phyloP scores from a whole-genome alignment of 35 echinoderm and acorn worm genomes.

The Ptychodera flava region DNA sequence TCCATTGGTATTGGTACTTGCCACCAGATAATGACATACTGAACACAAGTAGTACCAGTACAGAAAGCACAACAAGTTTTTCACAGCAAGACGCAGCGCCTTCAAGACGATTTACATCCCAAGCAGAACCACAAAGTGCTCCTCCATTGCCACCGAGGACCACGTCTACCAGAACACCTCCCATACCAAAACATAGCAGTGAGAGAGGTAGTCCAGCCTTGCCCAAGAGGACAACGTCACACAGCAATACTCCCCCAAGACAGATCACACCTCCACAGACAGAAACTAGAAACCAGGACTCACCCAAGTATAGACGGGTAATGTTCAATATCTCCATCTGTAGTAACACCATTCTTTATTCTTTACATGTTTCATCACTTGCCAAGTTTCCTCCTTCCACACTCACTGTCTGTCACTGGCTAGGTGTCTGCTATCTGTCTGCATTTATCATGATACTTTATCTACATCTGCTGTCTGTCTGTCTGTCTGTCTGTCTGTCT shows the following conservation, averaged over 20 bases:
- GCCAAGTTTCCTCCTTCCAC: no score
- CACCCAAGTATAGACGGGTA: neutral
- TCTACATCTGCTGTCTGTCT: no score
- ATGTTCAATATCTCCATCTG: no score
- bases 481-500: no score
- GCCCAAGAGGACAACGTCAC: neutral
- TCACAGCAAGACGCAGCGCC: neutral
- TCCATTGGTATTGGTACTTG: no score
- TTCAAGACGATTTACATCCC: neutral
- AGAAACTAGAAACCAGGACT: neutral
- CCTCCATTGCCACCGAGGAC: neutral
- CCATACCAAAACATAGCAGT: neutral
- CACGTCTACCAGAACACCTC: neutral
- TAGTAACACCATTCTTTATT: no score
- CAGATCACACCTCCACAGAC: neutral
- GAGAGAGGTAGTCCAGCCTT: neutral
- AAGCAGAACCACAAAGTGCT: neutral
- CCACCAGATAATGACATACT: neutral
- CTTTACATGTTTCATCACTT: no score
- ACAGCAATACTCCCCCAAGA: neutral
- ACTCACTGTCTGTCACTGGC: no score
- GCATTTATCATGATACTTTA: no score
- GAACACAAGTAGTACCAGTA: neutral
- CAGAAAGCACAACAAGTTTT: neutral
- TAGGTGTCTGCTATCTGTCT: no score